Conservation (phyloP, 2,888 invertebrate species). For the Andrena haemorrhoa region DNA sequence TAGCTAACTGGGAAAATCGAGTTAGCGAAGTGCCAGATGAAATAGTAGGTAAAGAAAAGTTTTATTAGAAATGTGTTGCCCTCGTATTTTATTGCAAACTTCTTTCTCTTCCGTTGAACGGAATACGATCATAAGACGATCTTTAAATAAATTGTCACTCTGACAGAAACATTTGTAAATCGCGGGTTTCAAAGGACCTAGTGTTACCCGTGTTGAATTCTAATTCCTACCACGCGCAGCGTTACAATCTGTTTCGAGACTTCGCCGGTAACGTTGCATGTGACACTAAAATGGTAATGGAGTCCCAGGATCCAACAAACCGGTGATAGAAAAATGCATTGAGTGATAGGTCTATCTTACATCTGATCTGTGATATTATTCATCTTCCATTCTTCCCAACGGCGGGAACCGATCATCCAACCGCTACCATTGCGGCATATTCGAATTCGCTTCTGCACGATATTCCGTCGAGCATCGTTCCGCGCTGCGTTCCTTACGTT, state of each 20-base stretch:
- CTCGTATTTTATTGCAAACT: constrained; percentile 11
- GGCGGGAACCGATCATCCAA: constrained; percentile 73
- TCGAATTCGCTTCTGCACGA: constrained; percentile 26
- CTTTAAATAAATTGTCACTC: too few relatives aligned
- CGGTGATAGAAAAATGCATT: too few relatives aligned
- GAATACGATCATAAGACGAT: too few relatives aligned
- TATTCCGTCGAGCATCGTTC: not conserved
- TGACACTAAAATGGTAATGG: too few relatives aligned
- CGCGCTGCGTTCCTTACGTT: not conserved
- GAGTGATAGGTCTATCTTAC: too few relatives aligned
- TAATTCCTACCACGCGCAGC: too few relatives aligned
- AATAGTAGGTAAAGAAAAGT: constrained; percentile 9
- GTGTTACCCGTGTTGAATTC: too few relatives aligned
- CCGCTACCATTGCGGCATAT: constrained; percentile 22
- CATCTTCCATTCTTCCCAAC: constrained; percentile 75
- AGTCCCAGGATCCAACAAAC: too few relatives aligned
- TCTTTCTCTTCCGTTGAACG: not conserved
- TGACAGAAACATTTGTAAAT: too few relatives aligned
- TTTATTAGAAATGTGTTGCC: constrained; percentile 19
- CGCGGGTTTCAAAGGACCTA: too few relatives aligned
- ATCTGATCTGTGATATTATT: constrained; percentile 69
- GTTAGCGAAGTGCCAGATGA: constrained; percentile 11
- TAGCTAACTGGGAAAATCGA: constrained; percentile 24
- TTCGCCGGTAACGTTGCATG: too few relatives aligned
- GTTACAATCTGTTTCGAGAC: too few relatives aligned